Conservation (phyloP, 2,113 vertebrate genomes). For the Camelus dromedarius region DNA sequence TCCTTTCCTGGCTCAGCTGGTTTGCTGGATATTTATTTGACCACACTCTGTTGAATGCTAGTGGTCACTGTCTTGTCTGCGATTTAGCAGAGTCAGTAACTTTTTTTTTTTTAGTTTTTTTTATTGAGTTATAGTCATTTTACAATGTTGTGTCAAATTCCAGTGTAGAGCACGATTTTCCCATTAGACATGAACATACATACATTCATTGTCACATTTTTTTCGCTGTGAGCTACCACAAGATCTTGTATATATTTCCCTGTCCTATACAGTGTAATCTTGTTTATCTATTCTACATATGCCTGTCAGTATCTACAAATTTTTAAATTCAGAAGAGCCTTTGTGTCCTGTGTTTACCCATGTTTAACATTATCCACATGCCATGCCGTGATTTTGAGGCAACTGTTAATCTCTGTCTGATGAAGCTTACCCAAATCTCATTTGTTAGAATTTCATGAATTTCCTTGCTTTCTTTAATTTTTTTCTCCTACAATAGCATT, state of each 20-base stretch:
- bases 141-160: too few relatives aligned
- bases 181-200: too few relatives aligned
- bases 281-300: too few relatives aligned
- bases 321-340: conserved; percentile 64
- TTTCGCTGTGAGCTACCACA: too few relatives aligned
- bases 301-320: too few relatives aligned
- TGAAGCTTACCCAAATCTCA: neutral
- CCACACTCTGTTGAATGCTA: conserved; percentile 63
- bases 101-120: neutral
- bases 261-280: too few relatives aligned
- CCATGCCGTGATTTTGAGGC: conserved; percentile 55
- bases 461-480: neutral
- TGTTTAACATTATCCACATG: conserved; percentile 56
- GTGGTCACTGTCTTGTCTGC: conserved; percentile 64
- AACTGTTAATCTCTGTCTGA: conserved; percentile 39
- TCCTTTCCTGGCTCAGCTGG: conserved; percentile 47
- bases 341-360: conserved; percentile 20
- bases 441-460: conserved; percentile 52
- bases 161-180: too few relatives aligned
- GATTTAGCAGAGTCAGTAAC: conserved; percentile 71
- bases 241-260: too few relatives aligned
- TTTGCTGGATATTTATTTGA: conserved; percentile 77
- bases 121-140: too few relatives aligned
- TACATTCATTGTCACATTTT: too few relatives aligned
- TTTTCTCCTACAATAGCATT: neutral